Evolutionary conservation across 2,888 invertebrate species (phyloP).

Genomic region (Tineola bisselliella): DNA sequence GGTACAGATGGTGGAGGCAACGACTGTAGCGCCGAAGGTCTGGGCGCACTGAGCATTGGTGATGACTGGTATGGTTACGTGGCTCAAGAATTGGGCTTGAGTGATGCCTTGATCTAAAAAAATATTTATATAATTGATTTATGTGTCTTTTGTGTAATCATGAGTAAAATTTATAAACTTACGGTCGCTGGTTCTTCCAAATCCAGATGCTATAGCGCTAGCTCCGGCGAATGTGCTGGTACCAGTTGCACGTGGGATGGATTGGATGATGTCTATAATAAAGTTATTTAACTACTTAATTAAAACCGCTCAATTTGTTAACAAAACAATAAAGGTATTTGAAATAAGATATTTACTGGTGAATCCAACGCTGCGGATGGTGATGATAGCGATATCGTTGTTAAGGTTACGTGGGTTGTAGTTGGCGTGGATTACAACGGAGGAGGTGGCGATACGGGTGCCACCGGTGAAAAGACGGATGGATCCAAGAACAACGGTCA

Average conservation of each 20-base stretch:
- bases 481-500: conserved; percentile 13
- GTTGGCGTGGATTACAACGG: conserved; percentile 7
- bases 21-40: conserved; percentile 28
- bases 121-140: neutral
- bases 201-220: conserved; percentile 15
- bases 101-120: conserved; percentile 5
- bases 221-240: conserved; percentile 12
- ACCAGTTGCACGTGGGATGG: conserved; percentile 10
- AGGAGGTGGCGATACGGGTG: neutral
- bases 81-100: conserved; percentile 11
- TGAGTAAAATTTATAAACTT: neutral
- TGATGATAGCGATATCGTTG: conserved; percentile 13
- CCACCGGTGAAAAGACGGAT: conserved; percentile 10
- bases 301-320: no score
- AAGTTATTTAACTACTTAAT: neutral
- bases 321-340: no score
- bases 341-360: conserved; percentile 7
- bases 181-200: conserved; percentile 14
- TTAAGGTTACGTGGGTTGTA: conserved; percentile 12
- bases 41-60: conserved; percentile 28
- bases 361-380: neutral
- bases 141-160: no score
- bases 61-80: conserved; percentile 20
- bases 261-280: conserved; percentile 14
- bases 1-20: conserved; percentile 31